Evolutionary conservation across 2,888 invertebrate species (phyloP).

Genomic region (Proisotoma minuta): DNA sequence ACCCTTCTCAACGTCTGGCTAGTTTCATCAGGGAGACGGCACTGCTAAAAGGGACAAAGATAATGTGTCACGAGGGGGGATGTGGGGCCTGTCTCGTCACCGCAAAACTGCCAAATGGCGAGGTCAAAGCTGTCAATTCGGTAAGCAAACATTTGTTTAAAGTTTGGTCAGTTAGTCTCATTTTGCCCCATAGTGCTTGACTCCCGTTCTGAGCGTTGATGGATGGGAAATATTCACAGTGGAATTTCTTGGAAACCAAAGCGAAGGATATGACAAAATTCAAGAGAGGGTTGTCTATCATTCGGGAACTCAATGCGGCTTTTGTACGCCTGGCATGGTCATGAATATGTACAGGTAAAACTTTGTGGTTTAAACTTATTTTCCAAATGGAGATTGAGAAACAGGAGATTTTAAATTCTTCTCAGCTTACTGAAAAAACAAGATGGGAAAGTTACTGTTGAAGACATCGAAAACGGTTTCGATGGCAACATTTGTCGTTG

Average conservation of each 20-base stretch:
- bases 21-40: not conserved
- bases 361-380: too few relatives aligned
- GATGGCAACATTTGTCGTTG: constrained; percentile 69
- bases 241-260: not conserved
- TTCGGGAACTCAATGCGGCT: not conserved
- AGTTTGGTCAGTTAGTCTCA: not conserved
- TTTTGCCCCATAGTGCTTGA: not conserved
- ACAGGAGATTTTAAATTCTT: too few relatives aligned
- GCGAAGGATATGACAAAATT: not conserved
- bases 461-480: constrained; percentile 49
- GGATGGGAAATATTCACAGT: not conserved
- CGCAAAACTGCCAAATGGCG: not conserved
- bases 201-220: not conserved
- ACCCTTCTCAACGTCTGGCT: not conserved
- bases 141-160: not conserved
- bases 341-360: not conserved
- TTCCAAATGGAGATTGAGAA: too few relatives aligned
- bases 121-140: not conserved
- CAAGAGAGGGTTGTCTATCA: not conserved
- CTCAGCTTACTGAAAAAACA: constrained; percentile 29
- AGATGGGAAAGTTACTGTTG: constrained; percentile 8
- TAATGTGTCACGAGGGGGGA: not conserved
- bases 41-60: not conserved
- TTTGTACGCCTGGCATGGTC: not conserved
- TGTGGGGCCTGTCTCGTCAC: not conserved